Conservation (phyloP, 1,140 invertebrate species). For the Drosophila sulfurigaster region DNA sequence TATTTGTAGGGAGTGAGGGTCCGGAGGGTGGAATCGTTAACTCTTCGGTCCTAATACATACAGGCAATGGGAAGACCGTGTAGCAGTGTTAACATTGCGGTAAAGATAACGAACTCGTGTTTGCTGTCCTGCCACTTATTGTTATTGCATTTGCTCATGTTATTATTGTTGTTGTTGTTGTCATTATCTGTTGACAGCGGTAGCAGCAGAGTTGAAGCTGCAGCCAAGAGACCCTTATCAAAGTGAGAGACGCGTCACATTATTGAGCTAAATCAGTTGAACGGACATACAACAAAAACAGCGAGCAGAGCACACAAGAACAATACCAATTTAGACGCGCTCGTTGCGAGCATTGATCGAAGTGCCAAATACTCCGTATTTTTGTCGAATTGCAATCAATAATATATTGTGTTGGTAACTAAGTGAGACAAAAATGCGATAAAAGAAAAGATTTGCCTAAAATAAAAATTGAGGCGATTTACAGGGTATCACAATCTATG, state of each 20-base stretch:
- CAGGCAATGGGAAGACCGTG: not conserved
- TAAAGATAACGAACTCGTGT: slow-evolving; percentile 40
- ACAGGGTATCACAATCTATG: too few species aligned
- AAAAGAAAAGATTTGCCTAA: too few species aligned
- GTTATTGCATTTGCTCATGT: slow-evolving; percentile 2
- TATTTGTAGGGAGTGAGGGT: not conserved
- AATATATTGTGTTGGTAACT: too few species aligned
- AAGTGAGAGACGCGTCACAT: slow-evolving; percentile 44
- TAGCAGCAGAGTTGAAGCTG: slow-evolving; percentile 2
- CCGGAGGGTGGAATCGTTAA: not conserved
- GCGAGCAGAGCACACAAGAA: slow-evolving; percentile 6
- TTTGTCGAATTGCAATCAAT: too few species aligned
- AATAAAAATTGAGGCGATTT: too few species aligned
- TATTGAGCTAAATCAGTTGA: slow-evolving; percentile 48
- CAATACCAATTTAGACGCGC: not conserved
- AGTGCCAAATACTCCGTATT: not conserved
- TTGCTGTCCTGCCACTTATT: slow-evolving; percentile 40
- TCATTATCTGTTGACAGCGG: slow-evolving; percentile 41
- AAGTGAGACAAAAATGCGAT: too few species aligned
- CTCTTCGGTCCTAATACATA: not conserved
- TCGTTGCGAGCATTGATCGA: not conserved
- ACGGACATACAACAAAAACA: slow-evolving; percentile 10
- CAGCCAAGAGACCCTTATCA: slow-evolving; percentile 37
- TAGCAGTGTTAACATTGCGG: slow-evolving; percentile 34
- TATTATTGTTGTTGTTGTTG: slow-evolving; percentile 17